Base-by-base conservation (phyloP, 2,797 vertebrate genomes). In the Leuciscus waleckii region DNA sequence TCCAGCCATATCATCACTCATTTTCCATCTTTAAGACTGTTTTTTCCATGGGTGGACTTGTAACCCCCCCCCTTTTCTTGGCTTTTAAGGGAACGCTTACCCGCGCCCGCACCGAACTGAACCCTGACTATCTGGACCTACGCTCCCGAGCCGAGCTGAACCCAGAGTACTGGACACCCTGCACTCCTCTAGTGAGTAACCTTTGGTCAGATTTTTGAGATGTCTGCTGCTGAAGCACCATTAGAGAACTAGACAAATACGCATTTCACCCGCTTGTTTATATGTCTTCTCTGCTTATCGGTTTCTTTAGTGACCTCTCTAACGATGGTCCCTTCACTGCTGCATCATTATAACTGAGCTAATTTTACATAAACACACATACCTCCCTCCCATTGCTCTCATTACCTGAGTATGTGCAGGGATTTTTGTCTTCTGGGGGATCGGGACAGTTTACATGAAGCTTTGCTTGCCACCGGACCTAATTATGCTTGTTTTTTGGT, bases 121-220 rank as follows among this genome's bases (percentile, higher is more conserved):
- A 96, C 90, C 95, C 95, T 39, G 95, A 96, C 91, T 96, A 96
- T 94, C 93, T 96, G 95, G 95, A 96, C 92, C 95, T 96, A 79
- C 95, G 95, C 92, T 95, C 95, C 35, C 91, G 95, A 90, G 93
- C 95, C 13, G 95, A 96, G 91, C 93, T 96, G 92, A 96, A 96
- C 91, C 95, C 95, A 29, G 95, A 96, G 89, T 96, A 96, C 92
- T 96, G 95, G 95, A 96, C 95, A 88, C 95, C 95, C 89, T 96
- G 95, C 93, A 96, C 95, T 88, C 95, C 95, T 90, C 94, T 96
- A 93, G 95, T 96, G 94, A 96, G 95, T 96, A 95, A 93, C 19
- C 58, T 82, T 83, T 82, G 90, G 90, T 91, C 73, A 43, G 4
- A 67, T 9, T 32, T 46, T 68, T 67, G 16, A 67, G 23, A 61